Conservation (phyloP, 2,113 vertebrate genomes). For the Donacobius atricapilla region DNA sequence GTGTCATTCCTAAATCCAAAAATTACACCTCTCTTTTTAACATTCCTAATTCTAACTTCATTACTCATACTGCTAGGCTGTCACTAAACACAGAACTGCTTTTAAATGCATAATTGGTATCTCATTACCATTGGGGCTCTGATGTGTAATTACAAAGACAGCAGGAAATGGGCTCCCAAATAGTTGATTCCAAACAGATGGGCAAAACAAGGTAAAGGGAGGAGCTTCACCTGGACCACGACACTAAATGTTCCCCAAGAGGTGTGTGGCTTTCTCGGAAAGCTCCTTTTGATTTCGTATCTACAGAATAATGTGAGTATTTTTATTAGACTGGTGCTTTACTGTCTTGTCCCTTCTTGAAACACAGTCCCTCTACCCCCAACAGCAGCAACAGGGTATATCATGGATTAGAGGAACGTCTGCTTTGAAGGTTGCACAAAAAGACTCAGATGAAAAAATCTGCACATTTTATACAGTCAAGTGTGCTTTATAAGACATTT, state of each 20-base stretch:
- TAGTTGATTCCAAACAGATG: neutral
- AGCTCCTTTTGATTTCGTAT: neutral
- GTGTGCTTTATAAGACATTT: neutral
- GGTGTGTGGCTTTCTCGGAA: neutral
- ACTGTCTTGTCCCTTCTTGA: neutral
- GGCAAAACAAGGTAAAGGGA: neutral
- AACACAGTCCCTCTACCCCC: neutral
- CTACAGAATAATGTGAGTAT: neutral
- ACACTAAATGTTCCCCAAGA: neutral
- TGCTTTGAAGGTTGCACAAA: neutral
- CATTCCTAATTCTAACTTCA: neutral
- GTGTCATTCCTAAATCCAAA: neutral
- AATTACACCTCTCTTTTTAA: neutral
- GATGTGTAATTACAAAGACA: neutral
- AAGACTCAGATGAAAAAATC: neutral
- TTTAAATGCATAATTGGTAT: neutral
- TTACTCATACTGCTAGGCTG: neutral
- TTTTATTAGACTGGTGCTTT: neutral
- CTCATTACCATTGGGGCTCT: rapidly evolving
- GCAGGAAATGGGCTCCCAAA: neutral
- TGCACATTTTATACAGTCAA: neutral
- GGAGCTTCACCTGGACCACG: neutral
- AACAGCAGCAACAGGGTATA: neutral
- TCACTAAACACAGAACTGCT: neutral
- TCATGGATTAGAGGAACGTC: neutral